Evolutionary conservation across 2,797 vertebrate genomes (phyloP), one percentile per base, ranked within the genome.

Genomic region (Hafferia zeledoni): DNA sequence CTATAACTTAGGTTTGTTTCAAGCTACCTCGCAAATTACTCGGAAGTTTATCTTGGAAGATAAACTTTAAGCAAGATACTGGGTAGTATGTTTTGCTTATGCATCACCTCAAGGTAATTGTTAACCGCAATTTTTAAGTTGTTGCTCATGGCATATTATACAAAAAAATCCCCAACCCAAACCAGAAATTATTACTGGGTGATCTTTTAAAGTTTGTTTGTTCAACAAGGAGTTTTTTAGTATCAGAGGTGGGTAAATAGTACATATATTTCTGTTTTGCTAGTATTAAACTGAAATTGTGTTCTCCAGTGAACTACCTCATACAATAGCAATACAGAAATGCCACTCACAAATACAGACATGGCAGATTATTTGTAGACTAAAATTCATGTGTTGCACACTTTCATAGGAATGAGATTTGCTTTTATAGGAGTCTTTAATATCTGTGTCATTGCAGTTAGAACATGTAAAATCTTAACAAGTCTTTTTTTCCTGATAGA

Each of bases 381-480:
- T 61, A 49, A 90, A 92, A 83, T 95, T 83, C 46, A 39, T 31
- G 67, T 75, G 37, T 83, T 87, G 70, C 31, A 86, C 61, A 83
- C 33, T 87, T 95, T 89, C 83, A 61, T 19, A 57, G 55, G 83
- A 94, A 92, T 11, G 5, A 86, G 33, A 10, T 11, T 79, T 86
- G 47, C 76, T 95, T 94, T 94, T 89, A 85, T 43, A 74, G 28
- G 37, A 80, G 28, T 63, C 65, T 91, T 94, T 94, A 85, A 41
- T 93, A 52, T 49, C 59, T 75, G 35, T 74, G 59, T 76, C 87
- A 95, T 33, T 84, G 55, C 71, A 94, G 43, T 69, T 94, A 91
- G 81, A 83, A 86, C 63, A 90, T 17, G 80, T 70, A 87, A 94
- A 96, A 95, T 69, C 74, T 92, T 87, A 94, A 79, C 43, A 87